These are phyloP conservation scores for Eleutherodactylus coqui DNA, from an alignment of 2,797 vertebrate species.

Conservation along the genomic window DNA sequence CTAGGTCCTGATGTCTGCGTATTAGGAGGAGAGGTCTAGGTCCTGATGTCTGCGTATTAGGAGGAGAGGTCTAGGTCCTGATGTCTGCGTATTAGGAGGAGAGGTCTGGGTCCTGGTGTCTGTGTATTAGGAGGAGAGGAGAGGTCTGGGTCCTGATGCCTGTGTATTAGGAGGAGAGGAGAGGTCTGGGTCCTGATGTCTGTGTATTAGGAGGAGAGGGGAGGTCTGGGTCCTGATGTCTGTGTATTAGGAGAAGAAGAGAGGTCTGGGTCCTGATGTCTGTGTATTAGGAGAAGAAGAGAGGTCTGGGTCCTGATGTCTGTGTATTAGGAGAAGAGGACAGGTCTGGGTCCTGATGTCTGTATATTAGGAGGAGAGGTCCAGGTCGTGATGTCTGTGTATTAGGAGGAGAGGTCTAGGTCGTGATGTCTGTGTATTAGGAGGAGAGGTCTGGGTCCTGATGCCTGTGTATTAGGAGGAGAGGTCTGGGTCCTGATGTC, in stretches of 20 bases:
- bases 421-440: slow-evolving; percentile 29
- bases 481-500: background rate
- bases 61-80: background rate
- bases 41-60: slow-evolving; percentile 28
- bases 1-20: background rate
- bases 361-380: background rate
- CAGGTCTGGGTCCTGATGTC: slow-evolving; percentile 3
- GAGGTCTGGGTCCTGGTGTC: background rate
- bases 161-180: slow-evolving; percentile 1
- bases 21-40: slow-evolving; percentile 15
- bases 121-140: slow-evolving; percentile 16
- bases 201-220: slow-evolving; percentile 43
- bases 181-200: background rate
- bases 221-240: slow-evolving; percentile 21
- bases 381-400: background rate
- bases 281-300: slow-evolving; percentile 40
- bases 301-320: background rate
- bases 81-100: slow-evolving; percentile 33
- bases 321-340: slow-evolving; percentile 28
- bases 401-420: slow-evolving; percentile 4
- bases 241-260: slow-evolving; percentile 38
- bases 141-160: slow-evolving; percentile 3
- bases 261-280: slow-evolving; percentile 21
- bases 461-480: slow-evolving; percentile 13
- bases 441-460: background rate